Evolutionary conservation across 2,113 vertebrate genomes (phyloP).

Genomic region (Chinchilla lanigera): DNA sequence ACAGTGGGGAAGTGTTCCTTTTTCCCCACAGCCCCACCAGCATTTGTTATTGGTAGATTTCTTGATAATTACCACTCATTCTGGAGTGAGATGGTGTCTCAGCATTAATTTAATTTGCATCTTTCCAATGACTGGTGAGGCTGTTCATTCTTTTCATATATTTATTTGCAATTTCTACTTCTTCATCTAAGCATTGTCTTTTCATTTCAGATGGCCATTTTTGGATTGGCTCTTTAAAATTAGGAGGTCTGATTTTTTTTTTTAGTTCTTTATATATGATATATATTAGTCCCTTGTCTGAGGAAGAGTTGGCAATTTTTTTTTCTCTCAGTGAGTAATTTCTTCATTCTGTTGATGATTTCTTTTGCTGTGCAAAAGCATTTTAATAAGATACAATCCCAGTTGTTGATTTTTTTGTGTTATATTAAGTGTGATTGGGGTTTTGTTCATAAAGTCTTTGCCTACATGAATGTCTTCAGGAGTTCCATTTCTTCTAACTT

Average conservation of each 20-base stretch:
- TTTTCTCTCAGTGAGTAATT: not conserved
- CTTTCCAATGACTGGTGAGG: not conserved
- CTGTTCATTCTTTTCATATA: not conserved
- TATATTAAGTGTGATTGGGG: not conserved
- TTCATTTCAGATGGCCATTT: not conserved
- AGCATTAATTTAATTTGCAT: not conserved
- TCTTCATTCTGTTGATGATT: not conserved
- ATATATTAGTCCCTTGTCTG: not conserved
- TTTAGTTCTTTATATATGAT: not conserved
- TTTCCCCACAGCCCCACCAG: not conserved
- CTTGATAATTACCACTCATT: too few relatives aligned
- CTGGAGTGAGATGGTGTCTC: not conserved
- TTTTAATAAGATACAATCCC: not conserved
- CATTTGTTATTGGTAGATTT: not conserved
- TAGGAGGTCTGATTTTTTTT: not conserved
- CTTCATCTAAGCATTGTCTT: not conserved
- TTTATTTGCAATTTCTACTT: not conserved
- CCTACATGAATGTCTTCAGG: not conserved
- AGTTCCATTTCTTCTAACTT: not conserved
- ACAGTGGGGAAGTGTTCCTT: not conserved
- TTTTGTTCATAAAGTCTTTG: not conserved
- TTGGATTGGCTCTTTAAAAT: not conserved
- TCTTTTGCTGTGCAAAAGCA: not conserved
- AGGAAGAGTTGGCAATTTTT: not conserved
- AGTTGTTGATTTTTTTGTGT: not conserved